A percentile compares a stretch with the other conserved stretches of the same genome.
phyloP scores from a whole-genome alignment of 2,888 invertebrate genomes.

The Operophtera brumata region DNA sequence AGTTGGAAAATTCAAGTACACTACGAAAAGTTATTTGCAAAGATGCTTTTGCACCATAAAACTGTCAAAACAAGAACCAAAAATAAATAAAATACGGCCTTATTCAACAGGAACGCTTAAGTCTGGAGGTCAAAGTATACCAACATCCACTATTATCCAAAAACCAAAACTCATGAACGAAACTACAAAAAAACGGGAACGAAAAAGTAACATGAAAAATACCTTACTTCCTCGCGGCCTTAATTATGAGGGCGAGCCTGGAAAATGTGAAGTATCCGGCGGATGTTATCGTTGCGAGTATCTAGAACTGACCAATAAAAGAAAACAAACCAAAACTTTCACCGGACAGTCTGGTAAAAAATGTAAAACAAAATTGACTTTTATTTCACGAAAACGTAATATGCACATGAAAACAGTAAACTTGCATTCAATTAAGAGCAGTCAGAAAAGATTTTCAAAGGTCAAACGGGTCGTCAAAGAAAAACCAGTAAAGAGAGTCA shows the following conservation, averaged over 20 bases:
- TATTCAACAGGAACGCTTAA: not conserved
- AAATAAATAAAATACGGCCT: not conserved
- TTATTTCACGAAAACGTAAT: conserved; percentile 13
- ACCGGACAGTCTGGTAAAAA: conserved; percentile 11
- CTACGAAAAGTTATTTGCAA: not conserved
- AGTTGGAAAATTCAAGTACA: conserved; percentile 3
- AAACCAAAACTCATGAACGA: conserved; percentile 1
- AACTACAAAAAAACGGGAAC: conserved; percentile 14
- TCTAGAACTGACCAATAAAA: not conserved
- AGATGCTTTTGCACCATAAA: conserved; percentile 18
- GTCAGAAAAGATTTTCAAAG: too few species aligned
- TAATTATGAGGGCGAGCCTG: too few species aligned
- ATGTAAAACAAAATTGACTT: not conserved
- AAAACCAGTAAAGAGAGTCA: not conserved
- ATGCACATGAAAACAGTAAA: not conserved
- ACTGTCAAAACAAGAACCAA: conserved; percentile 22
- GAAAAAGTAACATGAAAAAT: conserved; percentile 13
- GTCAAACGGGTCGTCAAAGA: conserved; percentile 1
- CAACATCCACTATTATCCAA: conserved; percentile 11
- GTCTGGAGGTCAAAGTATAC: conserved; percentile 3
- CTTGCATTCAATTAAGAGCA: too few species aligned
- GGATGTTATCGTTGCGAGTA: too few species aligned
- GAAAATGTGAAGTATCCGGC: too few species aligned
- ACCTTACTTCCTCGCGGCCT: too few species aligned
- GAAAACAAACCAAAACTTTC: conserved; percentile 1